Base-by-base conservation (phyloP, 2,888 invertebrate species). In the Acanthacorydalis orientalis region DNA sequence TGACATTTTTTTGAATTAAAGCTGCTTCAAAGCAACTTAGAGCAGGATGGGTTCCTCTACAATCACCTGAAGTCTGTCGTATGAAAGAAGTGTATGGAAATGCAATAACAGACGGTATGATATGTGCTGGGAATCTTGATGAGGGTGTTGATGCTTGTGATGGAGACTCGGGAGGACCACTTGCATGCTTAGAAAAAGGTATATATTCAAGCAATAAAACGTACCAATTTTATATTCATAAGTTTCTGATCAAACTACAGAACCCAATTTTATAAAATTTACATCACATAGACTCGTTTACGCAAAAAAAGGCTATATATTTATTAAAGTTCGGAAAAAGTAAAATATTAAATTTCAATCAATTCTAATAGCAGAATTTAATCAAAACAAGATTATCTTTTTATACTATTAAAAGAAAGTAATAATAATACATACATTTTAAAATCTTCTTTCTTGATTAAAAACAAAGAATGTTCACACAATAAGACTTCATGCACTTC, bases 141-240 rank as follows among this genome's bases (percentile, higher is more conserved):
- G 86, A 83, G 48, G 82, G 83, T 33, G 70, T 78, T 0, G 88
- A 88, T 61, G 77, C 85, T 9, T 88, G 88, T 56, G 81, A 85
- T 58, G 88, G 88, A 1, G 88, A 89, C 60, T 83, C 83, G 35
- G 88, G 88, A 23, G 88, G 88, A n/a, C 87, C 88, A 7, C 65
- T 87, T 16, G 80, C 82, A 42, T 87, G 86, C 59, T 62, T 74
- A 50, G 67, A 73, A 54, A 67, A 74, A 53, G 77, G 78, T 77
- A 64, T 59, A n/a, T n/a, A n/a, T n/a, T n/a, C n/a, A n/a, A n/a
- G 23, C 23, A 23, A 2, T 4, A 2, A 6, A 23, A 4, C 23
- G 23, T 35, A 12, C 7, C 7, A 35, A 35, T n/a, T n/a, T 35
- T 7, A 12, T 35, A 12, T n/a, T n/a, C 35, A 35, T 35, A 3